Evolutionary conservation across 2,888 invertebrate species (phyloP).

Genomic region (Andrena minutula): DNA sequence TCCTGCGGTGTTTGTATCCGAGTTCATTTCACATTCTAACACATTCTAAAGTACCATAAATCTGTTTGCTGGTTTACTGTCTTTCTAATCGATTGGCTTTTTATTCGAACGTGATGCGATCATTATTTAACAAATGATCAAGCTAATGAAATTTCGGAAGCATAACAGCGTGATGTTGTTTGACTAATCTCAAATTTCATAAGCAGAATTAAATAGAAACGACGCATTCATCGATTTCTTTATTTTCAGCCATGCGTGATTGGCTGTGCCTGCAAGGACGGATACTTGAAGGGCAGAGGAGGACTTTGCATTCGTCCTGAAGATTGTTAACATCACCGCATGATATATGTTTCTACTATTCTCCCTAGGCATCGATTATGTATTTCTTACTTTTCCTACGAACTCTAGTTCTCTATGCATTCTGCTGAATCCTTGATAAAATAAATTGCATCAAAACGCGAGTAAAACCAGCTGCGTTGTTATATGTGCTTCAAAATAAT

Average conservation of each 20-base stretch:
- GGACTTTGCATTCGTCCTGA: slow-evolving; percentile 15
- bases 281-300: background rate
- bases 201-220: background rate
- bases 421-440: no score
- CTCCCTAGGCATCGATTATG: no score
- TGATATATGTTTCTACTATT: background rate
- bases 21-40: background rate
- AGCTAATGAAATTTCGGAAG: no score
- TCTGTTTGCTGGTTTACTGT: no score
- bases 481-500: background rate
- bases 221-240: background rate
- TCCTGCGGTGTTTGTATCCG: slow-evolving; percentile 30
- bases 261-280: slow-evolving; percentile 51
- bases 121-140: no score
- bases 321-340: slow-evolving; percentile 26
- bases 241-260: slow-evolving; percentile 52
- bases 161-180: no score
- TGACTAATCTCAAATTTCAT: no score
- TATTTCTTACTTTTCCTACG: background rate
- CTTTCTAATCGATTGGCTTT: no score
- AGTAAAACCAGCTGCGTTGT: background rate
- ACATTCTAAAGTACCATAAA: no score
- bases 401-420: background rate
- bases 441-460: background rate
- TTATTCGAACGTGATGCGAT: no score